phyloP scores from a whole-genome alignment of 2,113 vertebrate species.

The Tragelaphus scriptus region DNA sequence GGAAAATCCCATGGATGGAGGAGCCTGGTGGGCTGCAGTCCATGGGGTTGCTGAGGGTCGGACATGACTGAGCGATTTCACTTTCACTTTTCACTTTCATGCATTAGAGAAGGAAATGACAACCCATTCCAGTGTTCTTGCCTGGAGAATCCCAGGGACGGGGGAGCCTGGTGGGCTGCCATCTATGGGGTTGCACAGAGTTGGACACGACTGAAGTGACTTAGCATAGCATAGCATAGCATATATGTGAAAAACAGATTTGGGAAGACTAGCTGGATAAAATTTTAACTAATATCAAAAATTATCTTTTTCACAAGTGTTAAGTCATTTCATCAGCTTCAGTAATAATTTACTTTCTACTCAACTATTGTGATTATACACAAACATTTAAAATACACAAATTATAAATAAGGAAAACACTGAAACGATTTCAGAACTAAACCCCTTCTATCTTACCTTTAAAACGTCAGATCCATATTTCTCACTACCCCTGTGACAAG shows the following conservation, averaged over 20 bases:
- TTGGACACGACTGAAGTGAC: too few relatives aligned
- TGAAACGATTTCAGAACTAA: neutral
- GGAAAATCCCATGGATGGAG: too few relatives aligned
- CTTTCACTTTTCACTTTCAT: too few relatives aligned
- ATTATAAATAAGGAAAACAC: neutral
- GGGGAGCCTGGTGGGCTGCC: too few relatives aligned
- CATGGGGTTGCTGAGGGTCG: too few relatives aligned
- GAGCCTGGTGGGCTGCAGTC: too few relatives aligned
- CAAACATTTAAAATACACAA: neutral
- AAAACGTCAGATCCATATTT: neutral
- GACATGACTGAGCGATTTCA: too few relatives aligned
- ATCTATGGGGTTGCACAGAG: too few relatives aligned
- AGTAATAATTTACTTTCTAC: neutral
- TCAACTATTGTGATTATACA: neutral
- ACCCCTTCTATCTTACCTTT: neutral
- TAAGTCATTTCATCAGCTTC: neutral
- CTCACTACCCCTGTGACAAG: neutral
- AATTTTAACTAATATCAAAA: neutral
- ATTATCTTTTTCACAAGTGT: neutral
- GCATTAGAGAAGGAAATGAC: too few relatives aligned
- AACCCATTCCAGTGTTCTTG: too few relatives aligned
- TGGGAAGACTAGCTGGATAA: neutral
- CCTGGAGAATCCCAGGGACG: too few relatives aligned
- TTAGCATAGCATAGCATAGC: too few relatives aligned
- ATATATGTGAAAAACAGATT: neutral